Evolutionary conservation across 1,140 invertebrate genomes (phyloP), one percentile per base, ranked within the genome.

Genomic region (Tenebrio molitor): DNA sequence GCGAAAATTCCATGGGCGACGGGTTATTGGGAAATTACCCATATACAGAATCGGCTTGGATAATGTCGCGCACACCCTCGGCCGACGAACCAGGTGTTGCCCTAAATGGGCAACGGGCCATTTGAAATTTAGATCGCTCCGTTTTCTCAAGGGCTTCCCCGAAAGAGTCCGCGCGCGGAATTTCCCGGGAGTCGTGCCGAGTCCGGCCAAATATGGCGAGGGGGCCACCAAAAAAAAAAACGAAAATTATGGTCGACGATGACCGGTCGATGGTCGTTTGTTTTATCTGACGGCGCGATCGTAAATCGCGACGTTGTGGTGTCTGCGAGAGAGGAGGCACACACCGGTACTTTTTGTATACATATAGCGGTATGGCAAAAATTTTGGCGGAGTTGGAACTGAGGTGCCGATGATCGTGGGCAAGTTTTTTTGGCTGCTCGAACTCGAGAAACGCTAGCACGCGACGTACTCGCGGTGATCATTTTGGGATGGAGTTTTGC

Each of bases 1-100:
- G 19, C 44, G 44, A 50, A 50, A 50, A 50, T 50, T 50, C 44
- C 44, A 50, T 50, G 44, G 44, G 44, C 44, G 44, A 50, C 44
- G n/a, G 44, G 44, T 50, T 50, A 23, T 50, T 50, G 19, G 19
- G 44, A 50, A 50, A 50, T 50, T 50, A 10, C 16, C 16, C 44
- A 17, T 50, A 50, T 19, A 50, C 19, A 19, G 44, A n/a, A n/a
- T n/a, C n/a, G n/a, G n/a, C n/a, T n/a, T n/a, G n/a, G n/a, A n/a
- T n/a, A n/a, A n/a, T n/a, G n/a, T n/a, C n/a, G n/a, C 10, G 42
- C 2, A 44, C 44, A 50, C 17, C 44, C 44, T 21, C 1, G 21
- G 21, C 8, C 6, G 36, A 50, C 14, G 44, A 19, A 17, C 7
- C 15, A 8, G 10, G 4, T 4, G 29, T 33, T 10, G 4, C 29